A percentile compares a stretch with the other conserved stretches of the same genome.
Evolutionary conservation across 2,113 vertebrate species (phyloP).

Genomic region (Numenius arquata): DNA sequence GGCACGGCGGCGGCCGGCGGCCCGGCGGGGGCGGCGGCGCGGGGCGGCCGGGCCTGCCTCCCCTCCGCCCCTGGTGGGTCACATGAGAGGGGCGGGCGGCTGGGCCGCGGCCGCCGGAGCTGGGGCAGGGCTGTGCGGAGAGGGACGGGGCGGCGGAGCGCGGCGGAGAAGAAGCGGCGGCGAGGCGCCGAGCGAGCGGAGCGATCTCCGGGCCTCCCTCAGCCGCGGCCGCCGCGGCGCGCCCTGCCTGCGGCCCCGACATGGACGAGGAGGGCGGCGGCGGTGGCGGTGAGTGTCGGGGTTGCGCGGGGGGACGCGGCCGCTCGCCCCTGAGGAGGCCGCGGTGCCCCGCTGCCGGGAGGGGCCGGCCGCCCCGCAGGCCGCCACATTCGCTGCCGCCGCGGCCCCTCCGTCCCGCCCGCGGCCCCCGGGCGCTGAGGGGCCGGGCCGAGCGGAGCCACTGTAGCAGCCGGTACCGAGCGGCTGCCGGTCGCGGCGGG

Average conservation of each 20-base stretch:
- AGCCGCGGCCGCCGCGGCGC: neutral
- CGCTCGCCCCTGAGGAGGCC: neutral
- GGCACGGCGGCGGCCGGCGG: fast-evolving
- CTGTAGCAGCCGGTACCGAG: neutral
- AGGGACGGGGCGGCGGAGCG: neutral
- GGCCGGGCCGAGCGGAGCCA: neutral
- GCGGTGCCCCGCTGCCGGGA: neutral
- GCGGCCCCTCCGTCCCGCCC: neutral
- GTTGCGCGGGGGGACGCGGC: neutral
- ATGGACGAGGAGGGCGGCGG: conserved; percentile 59
- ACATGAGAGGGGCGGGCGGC: conserved; percentile 53
- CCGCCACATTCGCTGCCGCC: neutral
- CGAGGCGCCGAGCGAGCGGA: neutral
- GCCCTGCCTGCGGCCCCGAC: neutral
- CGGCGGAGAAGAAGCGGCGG: neutral
- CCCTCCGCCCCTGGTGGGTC: neutral
- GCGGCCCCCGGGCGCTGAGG: neutral
- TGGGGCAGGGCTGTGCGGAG: neutral
- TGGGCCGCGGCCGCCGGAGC: neutral
- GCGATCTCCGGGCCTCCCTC: neutral
- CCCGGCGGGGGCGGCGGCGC: neutral
- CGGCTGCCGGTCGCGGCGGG: neutral
- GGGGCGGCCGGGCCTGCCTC: neutral
- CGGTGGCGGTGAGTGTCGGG: conserved; percentile 17
- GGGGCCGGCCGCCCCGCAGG: neutral